Evolutionary conservation across 2,888 invertebrate species (phyloP).

Genomic region (Agrilus biguttatus): DNA sequence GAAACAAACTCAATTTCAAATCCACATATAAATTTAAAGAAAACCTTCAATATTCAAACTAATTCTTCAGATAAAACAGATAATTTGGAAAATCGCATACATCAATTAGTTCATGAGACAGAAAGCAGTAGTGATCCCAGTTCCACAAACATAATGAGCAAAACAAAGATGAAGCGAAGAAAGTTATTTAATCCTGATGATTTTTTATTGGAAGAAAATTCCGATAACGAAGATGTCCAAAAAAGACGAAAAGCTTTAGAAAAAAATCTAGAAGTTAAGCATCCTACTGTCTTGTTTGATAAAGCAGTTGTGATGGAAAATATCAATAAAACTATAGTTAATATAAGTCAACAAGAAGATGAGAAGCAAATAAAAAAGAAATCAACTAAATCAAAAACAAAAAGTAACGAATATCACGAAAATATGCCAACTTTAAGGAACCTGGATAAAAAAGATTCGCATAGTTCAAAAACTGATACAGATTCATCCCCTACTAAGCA

Average conservation of each 20-base stretch:
- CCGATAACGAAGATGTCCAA: not conserved
- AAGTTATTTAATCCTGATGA: not conserved
- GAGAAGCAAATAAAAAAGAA: not conserved
- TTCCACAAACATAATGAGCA: not conserved
- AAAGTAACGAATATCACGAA: not conserved
- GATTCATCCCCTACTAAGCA: not conserved
- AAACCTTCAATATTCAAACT: no score
- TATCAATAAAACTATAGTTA: not conserved
- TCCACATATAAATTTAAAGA: no score
- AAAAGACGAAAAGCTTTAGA: constrained; percentile 1
- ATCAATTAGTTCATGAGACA: no score
- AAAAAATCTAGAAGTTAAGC: not conserved
- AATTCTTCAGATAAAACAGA: no score
- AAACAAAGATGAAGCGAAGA: not conserved
- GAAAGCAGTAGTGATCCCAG: not conserved
- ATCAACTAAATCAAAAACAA: not conserved
- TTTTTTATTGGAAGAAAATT: not conserved
- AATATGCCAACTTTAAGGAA: constrained; percentile 3
- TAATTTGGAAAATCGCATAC: no score
- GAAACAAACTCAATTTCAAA: no score
- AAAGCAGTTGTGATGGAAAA: not conserved
- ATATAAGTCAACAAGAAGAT: not conserved
- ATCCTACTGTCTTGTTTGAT: no score
- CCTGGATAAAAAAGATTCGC: constrained; percentile 1
- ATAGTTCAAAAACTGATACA: constrained; percentile 2